Conservation (phyloP, 2,888 invertebrate species). For the Ophion obscuratus region DNA sequence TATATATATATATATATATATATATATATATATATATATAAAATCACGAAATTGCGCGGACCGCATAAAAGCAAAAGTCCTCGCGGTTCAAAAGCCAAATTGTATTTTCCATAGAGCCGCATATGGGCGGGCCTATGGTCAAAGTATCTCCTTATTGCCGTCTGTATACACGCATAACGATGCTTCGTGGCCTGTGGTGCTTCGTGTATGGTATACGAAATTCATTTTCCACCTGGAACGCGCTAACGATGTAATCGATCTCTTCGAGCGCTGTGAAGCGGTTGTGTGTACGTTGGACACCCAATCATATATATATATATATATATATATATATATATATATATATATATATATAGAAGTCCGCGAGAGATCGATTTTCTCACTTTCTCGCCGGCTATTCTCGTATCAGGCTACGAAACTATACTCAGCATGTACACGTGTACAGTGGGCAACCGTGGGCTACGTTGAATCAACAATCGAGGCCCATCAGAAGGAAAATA, state of each 20-base stretch:
- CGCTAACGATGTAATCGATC: slow-evolving; percentile 74
- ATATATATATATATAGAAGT: background rate
- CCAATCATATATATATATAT: background rate
- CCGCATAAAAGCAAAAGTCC: slow-evolving; percentile 15
- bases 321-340: background rate
- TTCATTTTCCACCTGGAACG: slow-evolving; percentile 73
- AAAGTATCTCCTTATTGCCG: slow-evolving; percentile 51
- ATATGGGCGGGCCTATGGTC: slow-evolving; percentile 25
- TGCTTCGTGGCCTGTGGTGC: slow-evolving; percentile 47
- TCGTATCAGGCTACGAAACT: slow-evolving; percentile 17
- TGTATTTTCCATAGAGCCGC: slow-evolving; percentile 46
- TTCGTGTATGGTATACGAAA: slow-evolving; percentile 68
- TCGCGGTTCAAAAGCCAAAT: slow-evolving; percentile 57
- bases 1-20: slow-evolving; percentile 3
- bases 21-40: slow-evolving; percentile 13
- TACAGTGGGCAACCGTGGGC: slow-evolving; percentile 12
- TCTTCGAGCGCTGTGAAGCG: slow-evolving; percentile 62
- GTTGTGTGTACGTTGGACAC: background rate
- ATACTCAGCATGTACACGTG: slow-evolving; percentile 16
- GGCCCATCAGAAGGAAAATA: slow-evolving; percentile 8
- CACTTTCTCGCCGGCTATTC: slow-evolving; percentile 57
- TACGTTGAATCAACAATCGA: slow-evolving; percentile 37
- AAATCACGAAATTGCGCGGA: slow-evolving; percentile 60
- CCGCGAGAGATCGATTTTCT: slow-evolving; percentile 59
- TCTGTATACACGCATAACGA: slow-evolving; percentile 44